A percentile compares a stretch with the other conserved stretches of the same genome.
Conservation (phyloP, 2,888 invertebrate genomes). For the Andricus curvator region DNA sequence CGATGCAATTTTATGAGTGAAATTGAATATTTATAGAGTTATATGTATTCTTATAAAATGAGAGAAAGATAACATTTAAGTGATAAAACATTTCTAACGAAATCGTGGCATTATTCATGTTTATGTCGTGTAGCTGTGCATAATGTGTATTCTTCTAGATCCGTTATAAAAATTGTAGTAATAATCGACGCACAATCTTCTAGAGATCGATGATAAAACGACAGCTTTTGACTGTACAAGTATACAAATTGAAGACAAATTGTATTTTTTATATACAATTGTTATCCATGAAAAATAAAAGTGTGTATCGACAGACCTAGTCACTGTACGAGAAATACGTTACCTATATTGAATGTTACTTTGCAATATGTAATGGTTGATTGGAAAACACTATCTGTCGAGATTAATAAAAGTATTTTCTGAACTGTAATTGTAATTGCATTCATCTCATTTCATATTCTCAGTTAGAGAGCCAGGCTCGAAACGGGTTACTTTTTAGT, state of each 20-base stretch:
- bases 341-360: slow-evolving; percentile 73
- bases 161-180: slow-evolving; percentile 55
- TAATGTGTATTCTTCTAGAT: slow-evolving; percentile 48
- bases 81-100: slow-evolving; percentile 48
- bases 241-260: slow-evolving; percentile 58
- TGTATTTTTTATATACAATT: slow-evolving; percentile 76
- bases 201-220: slow-evolving; percentile 44
- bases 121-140: slow-evolving; percentile 56
- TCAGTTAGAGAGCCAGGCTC: no score
- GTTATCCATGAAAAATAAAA: slow-evolving; percentile 67
- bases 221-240: slow-evolving; percentile 52
- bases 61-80: slow-evolving; percentile 25
- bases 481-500: no score
- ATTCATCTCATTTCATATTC: background rate
- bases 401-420: slow-evolving; percentile 72
- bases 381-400: slow-evolving; percentile 56
- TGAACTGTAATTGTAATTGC: slow-evolving; percentile 55
- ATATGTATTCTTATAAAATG: slow-evolving; percentile 36
- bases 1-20: slow-evolving; percentile 55
- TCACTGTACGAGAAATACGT: slow-evolving; percentile 70
- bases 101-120: slow-evolving; percentile 57
- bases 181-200: slow-evolving; percentile 66
- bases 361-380: slow-evolving; percentile 58
- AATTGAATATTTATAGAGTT: slow-evolving; percentile 56
- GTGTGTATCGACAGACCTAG: slow-evolving; percentile 72